A percentile compares a stretch with the other conserved stretches of the same genome.
These are phyloP conservation scores for Vesta saturnalis DNA, from an alignment of 2,888 invertebrate species.

Conservation along the genomic window DNA sequence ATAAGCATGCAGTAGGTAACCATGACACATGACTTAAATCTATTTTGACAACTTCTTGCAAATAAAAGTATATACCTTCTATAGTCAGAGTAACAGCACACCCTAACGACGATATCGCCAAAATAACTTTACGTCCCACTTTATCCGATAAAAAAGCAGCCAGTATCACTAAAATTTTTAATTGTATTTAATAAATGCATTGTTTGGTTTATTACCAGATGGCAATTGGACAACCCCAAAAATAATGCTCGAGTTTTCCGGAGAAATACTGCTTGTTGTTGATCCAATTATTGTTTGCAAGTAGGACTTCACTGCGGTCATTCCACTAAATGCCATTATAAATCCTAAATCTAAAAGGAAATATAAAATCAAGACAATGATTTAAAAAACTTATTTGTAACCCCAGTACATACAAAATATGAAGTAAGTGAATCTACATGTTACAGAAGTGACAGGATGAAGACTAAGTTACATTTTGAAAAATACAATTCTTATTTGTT, in stretches of 20 bases:
- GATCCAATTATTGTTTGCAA: constrained; percentile 68
- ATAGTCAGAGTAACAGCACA: constrained; percentile 65
- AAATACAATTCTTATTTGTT: no score
- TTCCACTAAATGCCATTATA: constrained; percentile 65
- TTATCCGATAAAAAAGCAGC: constrained; percentile 64
- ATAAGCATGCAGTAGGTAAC: constrained; percentile 66
- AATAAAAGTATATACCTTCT: constrained; percentile 65
- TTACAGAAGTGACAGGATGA: no score
- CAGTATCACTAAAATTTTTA: constrained; percentile 24
- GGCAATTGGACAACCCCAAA: background rate
- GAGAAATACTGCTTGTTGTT: constrained; percentile 64
- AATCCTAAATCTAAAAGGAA: background rate
- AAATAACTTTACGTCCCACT: constrained; percentile 66
- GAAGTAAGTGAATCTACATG: no score
- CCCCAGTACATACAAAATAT: no score
- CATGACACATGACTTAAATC: constrained; percentile 61
- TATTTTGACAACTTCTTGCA: constrained; percentile 61
- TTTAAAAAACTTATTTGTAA: no score
- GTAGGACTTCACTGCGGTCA: constrained; percentile 68
- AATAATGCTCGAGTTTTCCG: constrained; percentile 64
- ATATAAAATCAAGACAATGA: no score
- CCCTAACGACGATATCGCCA: constrained; percentile 66
- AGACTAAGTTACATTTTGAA: no score
- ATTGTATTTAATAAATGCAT: no score
- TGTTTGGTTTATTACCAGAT: no score